Conservation (phyloP, 2,888 invertebrate species). For the Lamellibrachia satsuma region DNA sequence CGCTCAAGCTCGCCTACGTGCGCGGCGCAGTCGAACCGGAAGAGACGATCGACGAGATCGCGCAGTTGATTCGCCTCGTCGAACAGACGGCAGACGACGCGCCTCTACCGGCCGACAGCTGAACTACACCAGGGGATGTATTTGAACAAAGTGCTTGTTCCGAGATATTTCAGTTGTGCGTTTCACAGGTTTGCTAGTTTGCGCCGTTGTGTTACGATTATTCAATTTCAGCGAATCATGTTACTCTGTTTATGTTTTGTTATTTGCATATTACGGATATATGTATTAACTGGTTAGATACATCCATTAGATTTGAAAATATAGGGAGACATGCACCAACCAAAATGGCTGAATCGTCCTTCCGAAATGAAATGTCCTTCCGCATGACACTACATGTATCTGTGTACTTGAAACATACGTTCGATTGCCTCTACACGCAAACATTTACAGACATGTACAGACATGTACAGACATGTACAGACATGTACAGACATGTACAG, state of each 20-base stretch:
- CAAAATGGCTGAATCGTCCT: too few species aligned
- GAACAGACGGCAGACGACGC: background rate
- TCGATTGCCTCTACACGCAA: too few species aligned
- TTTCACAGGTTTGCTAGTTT: background rate
- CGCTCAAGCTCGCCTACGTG: background rate
- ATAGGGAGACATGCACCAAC: too few species aligned
- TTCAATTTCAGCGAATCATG: background rate
- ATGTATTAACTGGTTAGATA: too few species aligned
- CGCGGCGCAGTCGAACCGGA: slow-evolving; percentile 13
- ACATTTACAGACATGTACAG: too few species aligned
- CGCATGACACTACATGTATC: background rate
- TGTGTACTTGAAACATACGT: background rate
- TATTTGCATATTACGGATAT: too few species aligned
- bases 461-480: too few species aligned
- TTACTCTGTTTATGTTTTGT: background rate
- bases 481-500: background rate
- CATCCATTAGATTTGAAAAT: too few species aligned
- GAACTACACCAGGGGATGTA: background rate
- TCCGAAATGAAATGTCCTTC: too few species aligned
- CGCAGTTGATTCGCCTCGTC: slow-evolving; percentile 3
- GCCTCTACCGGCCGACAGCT: background rate
- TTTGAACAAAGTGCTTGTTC: background rate
- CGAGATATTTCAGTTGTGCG: background rate
- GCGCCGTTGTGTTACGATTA: background rate
- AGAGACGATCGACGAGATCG: slow-evolving; percentile 12